Conservation (phyloP, 2,888 invertebrate genomes). For the Dasysyrphus albostriatus region DNA sequence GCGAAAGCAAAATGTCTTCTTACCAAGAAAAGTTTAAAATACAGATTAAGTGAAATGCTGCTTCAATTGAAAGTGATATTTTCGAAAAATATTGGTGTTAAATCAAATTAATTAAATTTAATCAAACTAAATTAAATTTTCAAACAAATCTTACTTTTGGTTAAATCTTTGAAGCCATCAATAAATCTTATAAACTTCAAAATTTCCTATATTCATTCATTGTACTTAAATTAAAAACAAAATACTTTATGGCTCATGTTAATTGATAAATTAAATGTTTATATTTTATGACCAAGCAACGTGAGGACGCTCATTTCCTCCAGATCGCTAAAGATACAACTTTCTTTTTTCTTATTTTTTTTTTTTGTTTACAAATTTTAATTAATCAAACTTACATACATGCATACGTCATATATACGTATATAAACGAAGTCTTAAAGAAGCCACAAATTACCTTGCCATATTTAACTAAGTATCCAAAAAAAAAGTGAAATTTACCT, state of each 20-base stretch:
- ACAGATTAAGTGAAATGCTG: no score
- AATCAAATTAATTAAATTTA: no score
- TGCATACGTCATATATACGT: background rate
- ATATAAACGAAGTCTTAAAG: slow-evolving; percentile 2
- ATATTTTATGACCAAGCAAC: slow-evolving; percentile 24
- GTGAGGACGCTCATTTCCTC: slow-evolving; percentile 19
- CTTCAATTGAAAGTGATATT: no score
- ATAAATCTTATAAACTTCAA: slow-evolving; percentile 1
- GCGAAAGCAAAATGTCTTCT: no score
- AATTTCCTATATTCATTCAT: background rate
- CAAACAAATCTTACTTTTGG: background rate
- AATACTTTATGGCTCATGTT: background rate
- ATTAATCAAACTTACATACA: slow-evolving; percentile 46
- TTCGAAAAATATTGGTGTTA: no score
- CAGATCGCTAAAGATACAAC: slow-evolving; percentile 16
- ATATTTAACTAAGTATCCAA: slow-evolving; percentile 26
- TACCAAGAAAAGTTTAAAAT: no score
- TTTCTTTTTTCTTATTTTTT: slow-evolving; percentile 53
- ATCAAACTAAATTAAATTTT: background rate
- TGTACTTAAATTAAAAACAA: background rate
- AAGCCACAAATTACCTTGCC: slow-evolving; percentile 59
- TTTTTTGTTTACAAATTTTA: slow-evolving; percentile 4
- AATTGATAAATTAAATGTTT: slow-evolving; percentile 27
- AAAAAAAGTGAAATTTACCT: slow-evolving; percentile 67
- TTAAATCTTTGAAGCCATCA: background rate